Conservation (phyloP, 2,113 vertebrate genomes). For the Oxyura jamaicensis region DNA sequence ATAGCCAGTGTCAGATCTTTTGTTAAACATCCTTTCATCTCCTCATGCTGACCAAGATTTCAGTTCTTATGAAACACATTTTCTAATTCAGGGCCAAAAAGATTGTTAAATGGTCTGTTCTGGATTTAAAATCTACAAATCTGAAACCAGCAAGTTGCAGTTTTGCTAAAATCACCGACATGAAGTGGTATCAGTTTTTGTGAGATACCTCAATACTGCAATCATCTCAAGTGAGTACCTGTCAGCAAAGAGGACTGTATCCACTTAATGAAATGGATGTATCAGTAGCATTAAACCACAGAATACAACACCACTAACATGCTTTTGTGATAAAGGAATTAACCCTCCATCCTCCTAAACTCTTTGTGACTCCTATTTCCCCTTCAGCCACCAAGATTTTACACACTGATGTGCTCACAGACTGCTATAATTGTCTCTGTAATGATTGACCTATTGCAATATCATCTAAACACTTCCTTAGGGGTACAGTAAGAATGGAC, state of each 20-base stretch:
- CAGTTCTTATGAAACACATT: background rate
- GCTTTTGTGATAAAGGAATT: slow-evolving; percentile 13
- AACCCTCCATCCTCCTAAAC: background rate
- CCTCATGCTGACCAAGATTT: background rate
- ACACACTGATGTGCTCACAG: background rate
- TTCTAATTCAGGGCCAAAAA: background rate
- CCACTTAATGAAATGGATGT: slow-evolving; percentile 6
- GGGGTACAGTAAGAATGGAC: background rate
- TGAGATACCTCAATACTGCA: background rate
- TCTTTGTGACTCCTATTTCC: background rate
- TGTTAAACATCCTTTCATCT: background rate
- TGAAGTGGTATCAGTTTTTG: background rate
- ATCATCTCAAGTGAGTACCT: background rate
- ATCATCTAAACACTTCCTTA: background rate
- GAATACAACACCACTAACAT: background rate
- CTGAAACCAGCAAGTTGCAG: background rate
- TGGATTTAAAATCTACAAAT: background rate
- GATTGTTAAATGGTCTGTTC: rapidly evolving
- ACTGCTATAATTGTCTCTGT: background rate
- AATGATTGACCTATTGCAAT: background rate
- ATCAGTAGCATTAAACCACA: slow-evolving; percentile 14
- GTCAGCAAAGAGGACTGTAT: slow-evolving; percentile 3
- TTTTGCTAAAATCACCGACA: background rate
- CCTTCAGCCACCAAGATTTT: background rate
- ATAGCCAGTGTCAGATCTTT: background rate